Evolutionary conservation across 2,113 vertebrate genomes (phyloP).

Genomic region (Phaetusa simplex): DNA sequence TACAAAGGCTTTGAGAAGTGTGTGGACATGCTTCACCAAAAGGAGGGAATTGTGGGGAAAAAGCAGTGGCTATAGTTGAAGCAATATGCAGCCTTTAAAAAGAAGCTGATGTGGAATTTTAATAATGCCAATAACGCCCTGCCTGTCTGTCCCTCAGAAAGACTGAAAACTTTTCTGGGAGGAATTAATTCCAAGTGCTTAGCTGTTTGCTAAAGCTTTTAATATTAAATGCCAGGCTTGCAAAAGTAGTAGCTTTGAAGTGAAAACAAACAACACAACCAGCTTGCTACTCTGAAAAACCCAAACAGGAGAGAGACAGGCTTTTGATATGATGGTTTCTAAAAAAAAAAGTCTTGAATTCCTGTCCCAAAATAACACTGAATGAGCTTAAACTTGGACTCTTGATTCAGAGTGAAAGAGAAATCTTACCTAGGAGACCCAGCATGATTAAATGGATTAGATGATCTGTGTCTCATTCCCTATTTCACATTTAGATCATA

Average conservation of each 20-base stretch:
- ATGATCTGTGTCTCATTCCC: neutral
- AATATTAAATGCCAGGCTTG: neutral
- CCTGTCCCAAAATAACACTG: neutral
- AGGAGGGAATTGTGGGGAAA: neutral
- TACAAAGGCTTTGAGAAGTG: constrained; percentile 2
- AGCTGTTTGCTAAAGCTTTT: neutral
- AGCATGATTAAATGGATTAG: neutral
- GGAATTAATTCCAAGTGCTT: neutral
- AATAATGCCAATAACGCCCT: neutral
- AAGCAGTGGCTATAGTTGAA: constrained; percentile 37
- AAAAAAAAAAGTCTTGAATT: neutral
- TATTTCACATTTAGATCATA: neutral
- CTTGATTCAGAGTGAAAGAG: neutral
- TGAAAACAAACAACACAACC: neutral
- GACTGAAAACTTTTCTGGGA: neutral
- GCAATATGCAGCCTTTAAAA: constrained; percentile 32
- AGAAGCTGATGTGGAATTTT: constrained; percentile 24
- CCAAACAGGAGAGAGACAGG: neutral
- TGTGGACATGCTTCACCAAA: constrained; percentile 15
- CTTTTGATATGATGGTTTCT: neutral
- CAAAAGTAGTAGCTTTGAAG: neutral
- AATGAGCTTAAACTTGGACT: neutral
- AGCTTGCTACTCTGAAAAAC: neutral
- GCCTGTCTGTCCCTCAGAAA: neutral
- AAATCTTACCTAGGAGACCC: constrained; percentile 27